phyloP scores from a whole-genome alignment of 2,888 invertebrate genomes.

The Drosophila conformis region DNA sequence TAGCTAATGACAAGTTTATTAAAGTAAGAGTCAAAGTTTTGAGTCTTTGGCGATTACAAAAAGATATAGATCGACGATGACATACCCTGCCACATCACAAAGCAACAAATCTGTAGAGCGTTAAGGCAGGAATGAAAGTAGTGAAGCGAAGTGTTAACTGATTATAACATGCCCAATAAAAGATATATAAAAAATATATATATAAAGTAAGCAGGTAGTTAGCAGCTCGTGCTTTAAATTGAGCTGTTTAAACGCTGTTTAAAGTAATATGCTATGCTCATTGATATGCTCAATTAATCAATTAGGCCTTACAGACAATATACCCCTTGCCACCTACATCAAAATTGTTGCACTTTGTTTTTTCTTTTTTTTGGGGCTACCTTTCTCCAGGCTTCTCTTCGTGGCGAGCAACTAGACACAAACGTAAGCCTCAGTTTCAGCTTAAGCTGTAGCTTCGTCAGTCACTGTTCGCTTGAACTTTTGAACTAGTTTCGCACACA shows the following conservation, averaged over 20 bases:
- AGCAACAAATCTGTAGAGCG: background rate
- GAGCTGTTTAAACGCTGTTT: background rate
- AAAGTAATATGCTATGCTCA: background rate
- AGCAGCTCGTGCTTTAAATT: background rate
- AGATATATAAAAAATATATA: background rate
- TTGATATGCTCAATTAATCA: background rate
- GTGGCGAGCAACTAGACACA: slow-evolving; percentile 34
- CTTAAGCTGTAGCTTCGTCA: slow-evolving; percentile 19
- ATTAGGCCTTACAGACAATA: background rate
- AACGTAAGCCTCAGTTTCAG: slow-evolving; percentile 1
- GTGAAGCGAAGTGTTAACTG: background rate
- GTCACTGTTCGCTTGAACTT: slow-evolving; percentile 72
- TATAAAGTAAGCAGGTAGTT: background rate
- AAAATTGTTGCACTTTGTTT: slow-evolving; percentile 4
- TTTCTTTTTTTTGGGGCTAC: slow-evolving; percentile 29
- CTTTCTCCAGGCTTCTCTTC: slow-evolving; percentile 60
- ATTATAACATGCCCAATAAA: background rate
- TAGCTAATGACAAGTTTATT: background rate
- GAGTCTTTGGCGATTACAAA: background rate
- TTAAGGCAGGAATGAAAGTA: background rate
- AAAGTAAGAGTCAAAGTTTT: background rate
- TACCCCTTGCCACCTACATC: background rate
- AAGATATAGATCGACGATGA: background rate
- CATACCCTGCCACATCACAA: slow-evolving; percentile 8
- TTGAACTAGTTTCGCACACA: slow-evolving; percentile 78